These are phyloP conservation scores for Silurus aristotelis DNA, from an alignment of 2,797 vertebrate species.

Conservation along the genomic window DNA sequence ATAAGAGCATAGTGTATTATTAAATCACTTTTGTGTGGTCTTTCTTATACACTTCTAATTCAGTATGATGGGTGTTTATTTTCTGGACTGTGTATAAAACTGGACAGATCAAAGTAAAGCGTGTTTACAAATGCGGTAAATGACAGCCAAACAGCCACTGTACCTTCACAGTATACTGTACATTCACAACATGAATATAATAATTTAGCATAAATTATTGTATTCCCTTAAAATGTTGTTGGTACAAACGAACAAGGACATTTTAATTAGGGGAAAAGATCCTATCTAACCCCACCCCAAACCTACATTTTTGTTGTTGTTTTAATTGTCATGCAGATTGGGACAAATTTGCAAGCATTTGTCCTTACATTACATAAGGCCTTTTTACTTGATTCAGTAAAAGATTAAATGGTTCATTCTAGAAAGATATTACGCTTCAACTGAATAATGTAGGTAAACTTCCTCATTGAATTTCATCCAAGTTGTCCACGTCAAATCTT, in stretches of 20 bases:
- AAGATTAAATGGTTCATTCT: not conserved
- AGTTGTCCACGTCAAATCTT: not conserved
- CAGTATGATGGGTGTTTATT: constrained; percentile 26
- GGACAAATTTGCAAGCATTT: not conserved
- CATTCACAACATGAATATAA: not conserved
- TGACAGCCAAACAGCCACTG: not conserved
- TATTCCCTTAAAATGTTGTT: too few species aligned
- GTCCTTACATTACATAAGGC: not conserved
- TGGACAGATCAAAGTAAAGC: constrained; percentile 20
- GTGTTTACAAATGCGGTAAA: not conserved
- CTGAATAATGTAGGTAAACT: not conserved
- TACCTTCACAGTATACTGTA: not conserved
- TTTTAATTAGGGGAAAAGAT: not conserved
- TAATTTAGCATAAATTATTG: not conserved
- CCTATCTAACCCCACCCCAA: not conserved
- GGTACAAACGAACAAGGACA: not conserved
- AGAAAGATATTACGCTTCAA: not conserved
- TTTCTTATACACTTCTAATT: constrained; percentile 22
- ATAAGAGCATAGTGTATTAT: constrained; percentile 32
- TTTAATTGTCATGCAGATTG: not conserved
- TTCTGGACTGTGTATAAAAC: constrained; percentile 19
- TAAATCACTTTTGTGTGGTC: constrained; percentile 29
- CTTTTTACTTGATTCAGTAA: not conserved
- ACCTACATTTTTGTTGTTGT: not conserved
- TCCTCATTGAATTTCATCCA: constrained; percentile 21